A percentile compares a stretch with the other conserved stretches of the same genome.
Evolutionary conservation across 1,140 invertebrate genomes (phyloP).

Genomic region (Zaprionus taronus): DNA sequence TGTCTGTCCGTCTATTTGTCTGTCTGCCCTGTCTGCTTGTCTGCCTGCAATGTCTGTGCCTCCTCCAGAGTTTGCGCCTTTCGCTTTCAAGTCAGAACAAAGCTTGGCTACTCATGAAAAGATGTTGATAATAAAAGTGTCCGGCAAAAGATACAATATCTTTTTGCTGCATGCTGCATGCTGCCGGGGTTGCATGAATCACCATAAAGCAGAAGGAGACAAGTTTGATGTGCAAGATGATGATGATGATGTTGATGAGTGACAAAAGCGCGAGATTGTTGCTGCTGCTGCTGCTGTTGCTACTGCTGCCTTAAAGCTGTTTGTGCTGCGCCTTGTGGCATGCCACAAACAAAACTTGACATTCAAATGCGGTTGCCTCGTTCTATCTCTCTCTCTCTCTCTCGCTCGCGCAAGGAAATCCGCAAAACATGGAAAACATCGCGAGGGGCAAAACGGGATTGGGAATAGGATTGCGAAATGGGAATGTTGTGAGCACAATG

Average conservation of each 20-base stretch:
- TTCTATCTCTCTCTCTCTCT: not conserved
- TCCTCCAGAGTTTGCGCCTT: constrained; percentile 50
- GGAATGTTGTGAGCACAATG: constrained; percentile 26
- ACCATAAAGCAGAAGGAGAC: constrained; percentile 11
- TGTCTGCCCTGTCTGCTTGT: not conserved
- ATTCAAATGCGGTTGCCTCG: constrained; percentile 61
- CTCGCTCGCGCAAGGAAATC: constrained; percentile 41
- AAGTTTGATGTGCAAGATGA: constrained; percentile 19
- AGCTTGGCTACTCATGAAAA: constrained; percentile 26
- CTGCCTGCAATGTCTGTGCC: constrained; percentile 12
- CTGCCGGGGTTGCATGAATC: constrained; percentile 35
- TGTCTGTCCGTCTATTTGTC: constrained; percentile 3
- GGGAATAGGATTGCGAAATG: constrained; percentile 11
- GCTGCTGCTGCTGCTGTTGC: not conserved
- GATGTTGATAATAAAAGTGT: constrained; percentile 48
- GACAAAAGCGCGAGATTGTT: constrained; percentile 6
- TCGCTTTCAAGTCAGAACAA: constrained; percentile 63
- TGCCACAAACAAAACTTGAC: constrained; percentile 64
- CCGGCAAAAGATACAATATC: constrained; percentile 58
- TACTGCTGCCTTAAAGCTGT: constrained; percentile 27
- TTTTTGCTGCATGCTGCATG: not conserved
- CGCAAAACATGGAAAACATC: constrained; percentile 28
- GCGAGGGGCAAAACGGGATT: constrained; percentile 8
- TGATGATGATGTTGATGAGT: constrained; percentile 7
- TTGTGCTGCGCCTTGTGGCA: constrained; percentile 23